Base-by-base conservation (phyloP, 2,888 invertebrate species). In the Lepidochrysops patricia region DNA sequence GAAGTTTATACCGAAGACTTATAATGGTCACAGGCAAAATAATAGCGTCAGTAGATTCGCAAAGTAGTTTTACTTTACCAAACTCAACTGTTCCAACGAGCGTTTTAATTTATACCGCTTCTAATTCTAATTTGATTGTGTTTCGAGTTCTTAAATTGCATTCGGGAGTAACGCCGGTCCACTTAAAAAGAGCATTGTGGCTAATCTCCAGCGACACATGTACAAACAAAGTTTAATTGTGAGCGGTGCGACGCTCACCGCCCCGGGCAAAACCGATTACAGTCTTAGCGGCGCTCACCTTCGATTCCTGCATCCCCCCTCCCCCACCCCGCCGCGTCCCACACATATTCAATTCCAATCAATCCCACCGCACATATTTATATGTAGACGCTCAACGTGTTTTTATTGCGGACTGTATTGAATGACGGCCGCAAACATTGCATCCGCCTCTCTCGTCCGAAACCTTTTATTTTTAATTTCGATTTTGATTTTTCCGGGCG, bases 201-300 rank as follows among this genome's bases (percentile, higher is more conserved):
- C 82, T 86, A 87, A 86, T 88, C 87, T 88, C 87, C 72, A 84
- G 88, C 83, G 88, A 84, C 87, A 87, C 85, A 86, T 87, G 86
- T 82, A 84, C 85, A 84, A 88, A 87, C 87, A 87, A 88, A 88
- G 89, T 89, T 88, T 87, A 88, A 89, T 87, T 88, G 89, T 87
- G 84, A 84, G 76, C 83, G 76, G 75, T 66, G 66, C 68, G 67
- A 65, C 61, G 64, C 64, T 66, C 70, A 66, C 68, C 71, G 69
- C 84, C 82, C 79, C 80, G 76, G 77, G 86, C 82, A 84, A 88
- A 87, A 87, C 84, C 86, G 89, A 89, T 89, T 89, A 88, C 86
- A 86, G 87, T 88, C 89, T 89, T 89, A 88, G 83, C 82, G 72
- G 72, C 74, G 76, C 81, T 87, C 86, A 89, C 89, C 88, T 89